These are phyloP conservation scores for Bicyclus anynana DNA, from an alignment of 1,140 invertebrate species.

Conservation along the genomic window DNA sequence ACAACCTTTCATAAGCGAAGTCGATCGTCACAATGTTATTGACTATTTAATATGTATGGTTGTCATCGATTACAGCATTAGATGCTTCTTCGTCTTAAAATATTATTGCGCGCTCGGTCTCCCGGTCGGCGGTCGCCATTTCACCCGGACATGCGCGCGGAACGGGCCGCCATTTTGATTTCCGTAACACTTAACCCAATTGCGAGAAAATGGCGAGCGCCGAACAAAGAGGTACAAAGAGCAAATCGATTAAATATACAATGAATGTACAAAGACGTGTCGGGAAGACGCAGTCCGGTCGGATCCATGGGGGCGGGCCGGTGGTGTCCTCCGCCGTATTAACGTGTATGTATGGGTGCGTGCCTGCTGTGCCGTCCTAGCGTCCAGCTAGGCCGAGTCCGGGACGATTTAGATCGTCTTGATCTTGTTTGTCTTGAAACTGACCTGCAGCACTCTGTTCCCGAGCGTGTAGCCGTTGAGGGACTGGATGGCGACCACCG, in stretches of 20 bases:
- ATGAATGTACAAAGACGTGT: constrained; percentile 55
- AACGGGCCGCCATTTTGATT: constrained; percentile 56
- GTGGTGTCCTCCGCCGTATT: constrained; percentile 26
- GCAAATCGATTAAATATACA: constrained; percentile 55
- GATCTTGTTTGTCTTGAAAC: constrained; percentile 97
- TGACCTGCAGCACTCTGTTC: constrained; percentile 98
- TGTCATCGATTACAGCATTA: constrained; percentile 53
- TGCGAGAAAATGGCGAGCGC: constrained; percentile 40
- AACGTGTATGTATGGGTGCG: constrained; percentile 67
- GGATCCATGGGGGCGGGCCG: constrained; percentile 35
- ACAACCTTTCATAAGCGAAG: constrained; percentile 77
- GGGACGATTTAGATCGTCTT: constrained; percentile 87
- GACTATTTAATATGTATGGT: constrained; percentile 71
- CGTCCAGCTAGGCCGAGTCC: constrained; percentile 61
- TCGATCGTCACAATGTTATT: constrained; percentile 72
- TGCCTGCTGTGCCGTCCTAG: constrained; percentile 74
- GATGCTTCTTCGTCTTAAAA: constrained; percentile 57
- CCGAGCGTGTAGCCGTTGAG: constrained; percentile 98
- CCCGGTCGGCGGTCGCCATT: constrained; percentile 49
- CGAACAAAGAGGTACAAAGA: constrained; percentile 57
- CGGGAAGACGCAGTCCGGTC: constrained; percentile 58
- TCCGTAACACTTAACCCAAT: constrained; percentile 70
- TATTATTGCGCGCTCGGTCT: constrained; percentile 58
- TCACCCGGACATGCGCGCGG: constrained; percentile 47
- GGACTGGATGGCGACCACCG: constrained; percentile 97